Base-by-base conservation (phyloP, 2,113 vertebrate genomes). In the Rallus limicola region DNA sequence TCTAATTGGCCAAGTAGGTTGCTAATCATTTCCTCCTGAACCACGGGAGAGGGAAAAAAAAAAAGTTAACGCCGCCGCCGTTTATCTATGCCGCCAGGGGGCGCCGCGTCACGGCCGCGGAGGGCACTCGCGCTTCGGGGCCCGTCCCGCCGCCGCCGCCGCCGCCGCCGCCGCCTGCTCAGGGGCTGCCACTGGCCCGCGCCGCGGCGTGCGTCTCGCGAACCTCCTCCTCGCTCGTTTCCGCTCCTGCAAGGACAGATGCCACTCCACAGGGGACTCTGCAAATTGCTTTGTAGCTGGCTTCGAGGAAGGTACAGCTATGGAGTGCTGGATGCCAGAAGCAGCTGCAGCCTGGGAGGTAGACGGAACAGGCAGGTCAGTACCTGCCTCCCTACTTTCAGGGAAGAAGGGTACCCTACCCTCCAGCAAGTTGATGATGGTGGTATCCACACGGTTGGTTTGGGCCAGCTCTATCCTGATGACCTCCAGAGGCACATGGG, bases 361-460 rank as follows among this genome's bases (percentile, higher is more conserved):
- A 88, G 96, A 78, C 1, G 36, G 93, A 56, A 72, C 88, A 20
- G 65, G 86, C 64, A 48, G 65, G 82, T 88, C 86, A 26, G 62
- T 7, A 34, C 4, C 72, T 59, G 86, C 13, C 82, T 95, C 96
- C 69, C 91, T 84, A 28, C 98, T 98, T 72, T 98, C 98, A 52
- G 98, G 97, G 56, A 94, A 85, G 88, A 98, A 98, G 33, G 97
- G 69, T 68, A 98, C 99, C 34, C 98, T 98, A 70, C 97, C 98
- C 97, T 99, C 99, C 91, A 99, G 97, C 84, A 99, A 96, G 85
- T 99, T 99, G 71, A 99, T 99, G 95, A 99, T 99, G 76, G 99
- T 99, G 69, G 99, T 98, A 92, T 99, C 99, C 82, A 99, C 98
- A 92, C 99, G 99, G 80, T 98, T 98, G 59, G 99, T 99, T 86